Base-by-base conservation (phyloP, 2,113 vertebrate species). In the Haemorhous mexicanus region DNA sequence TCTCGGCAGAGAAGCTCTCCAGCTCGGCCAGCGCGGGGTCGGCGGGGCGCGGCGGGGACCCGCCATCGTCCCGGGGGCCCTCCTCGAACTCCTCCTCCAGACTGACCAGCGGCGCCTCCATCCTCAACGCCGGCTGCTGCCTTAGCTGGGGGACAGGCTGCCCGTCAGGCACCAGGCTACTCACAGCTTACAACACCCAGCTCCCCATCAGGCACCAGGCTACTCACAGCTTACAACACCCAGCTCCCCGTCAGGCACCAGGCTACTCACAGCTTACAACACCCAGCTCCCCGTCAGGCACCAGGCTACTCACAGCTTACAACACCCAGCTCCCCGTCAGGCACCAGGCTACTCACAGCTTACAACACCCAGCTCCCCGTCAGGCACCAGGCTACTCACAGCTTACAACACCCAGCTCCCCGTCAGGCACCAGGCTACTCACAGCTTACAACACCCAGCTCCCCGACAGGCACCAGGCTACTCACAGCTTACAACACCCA, bases 71-170 rank as follows among this genome's bases (percentile, higher is more conserved):
- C 2, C 50, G 47, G 0, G 86, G 52, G 1, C 95, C 92, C 67
- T 97, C 96, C 90, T 96, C 96, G 0, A 97, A 97, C 83, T 97
- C 96, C 56, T 97, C 96, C 94, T 97, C 96, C 92, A 97, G 93
- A 19, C 95, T 97, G 7, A 97, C 96, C 52, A 97, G 84, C 15
- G 96, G 96, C 0, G 96, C 96, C 92, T 97, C 96, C 96, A 97
- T 97, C 53, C 87, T 90, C 78, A 7, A n/a, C 1, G 0, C 56
- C 1, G 1, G 0, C 6, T 5, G 19, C 24, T 0, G 1, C 83
- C 85, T 74, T 80, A 97, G 79, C 96, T 97, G 94, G 1, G 0
- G 91, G 37, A 92, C 23, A 93, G 17, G 26, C 15, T 16, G 5
- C 50, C 26, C 26, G 8, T 28, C 50, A 27, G 17, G 28, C 18